A percentile compares a stretch with the other conserved stretches of the same genome.
These are phyloP conservation scores for Cephonodes hylas DNA, from an alignment of 2,888 invertebrate genomes.

Conservation along the genomic window DNA sequence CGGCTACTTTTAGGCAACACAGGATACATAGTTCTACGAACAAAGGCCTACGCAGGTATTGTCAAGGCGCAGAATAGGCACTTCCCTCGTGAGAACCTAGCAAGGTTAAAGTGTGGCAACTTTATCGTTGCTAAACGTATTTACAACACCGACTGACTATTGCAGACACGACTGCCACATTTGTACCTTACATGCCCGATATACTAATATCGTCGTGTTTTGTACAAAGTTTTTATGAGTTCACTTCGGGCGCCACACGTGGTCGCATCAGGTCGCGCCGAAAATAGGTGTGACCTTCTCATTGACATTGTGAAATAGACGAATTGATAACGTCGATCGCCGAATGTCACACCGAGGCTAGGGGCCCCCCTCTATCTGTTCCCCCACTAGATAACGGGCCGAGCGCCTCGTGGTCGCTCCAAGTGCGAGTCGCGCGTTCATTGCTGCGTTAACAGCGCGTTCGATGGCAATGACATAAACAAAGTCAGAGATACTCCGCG, in stretches of 20 bases:
- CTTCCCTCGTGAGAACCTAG: constrained; percentile 80
- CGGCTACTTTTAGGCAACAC: constrained; percentile 54
- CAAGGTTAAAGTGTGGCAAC: constrained; percentile 80
- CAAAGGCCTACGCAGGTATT: constrained; percentile 78
- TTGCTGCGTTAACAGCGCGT: constrained; percentile 45
- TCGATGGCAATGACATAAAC: constrained; percentile 27
- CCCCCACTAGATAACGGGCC: constrained; percentile 52
- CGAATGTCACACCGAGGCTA: constrained; percentile 78
- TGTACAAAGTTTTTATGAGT: constrained; percentile 7
- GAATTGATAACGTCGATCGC: constrained; percentile 76
- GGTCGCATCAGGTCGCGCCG: constrained; percentile 43
- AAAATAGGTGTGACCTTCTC: constrained; percentile 80
- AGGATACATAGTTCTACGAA: constrained; percentile 68
- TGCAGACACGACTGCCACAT: constrained; percentile 71
- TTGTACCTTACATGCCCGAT: constrained; percentile 43
- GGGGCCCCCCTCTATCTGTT: constrained; percentile 58
- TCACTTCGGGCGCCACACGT: constrained; percentile 44
- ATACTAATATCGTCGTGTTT: background rate
- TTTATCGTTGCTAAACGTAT: constrained; percentile 81
- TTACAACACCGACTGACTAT: constrained; percentile 72
- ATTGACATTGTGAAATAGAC: constrained; percentile 82
- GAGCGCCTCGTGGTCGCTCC: constrained; percentile 36
- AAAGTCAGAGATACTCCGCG: constrained; percentile 28
- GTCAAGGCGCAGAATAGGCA: constrained; percentile 80
- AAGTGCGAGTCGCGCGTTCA: constrained; percentile 48